These are phyloP conservation scores for Apotomis turbidana DNA, from an alignment of 2,888 invertebrate genomes.

Conservation along the genomic window DNA sequence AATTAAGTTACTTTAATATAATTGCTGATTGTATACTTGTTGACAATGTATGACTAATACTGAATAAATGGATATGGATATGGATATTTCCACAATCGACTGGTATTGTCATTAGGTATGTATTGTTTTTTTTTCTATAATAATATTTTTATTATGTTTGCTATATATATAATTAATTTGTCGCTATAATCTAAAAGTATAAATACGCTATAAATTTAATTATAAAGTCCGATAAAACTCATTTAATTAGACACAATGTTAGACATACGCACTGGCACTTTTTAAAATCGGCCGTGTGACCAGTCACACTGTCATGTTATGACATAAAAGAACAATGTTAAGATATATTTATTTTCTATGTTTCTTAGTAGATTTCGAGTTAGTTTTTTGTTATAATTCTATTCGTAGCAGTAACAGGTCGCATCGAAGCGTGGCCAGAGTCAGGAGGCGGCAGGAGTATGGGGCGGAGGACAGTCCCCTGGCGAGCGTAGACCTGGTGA, in stretches of 20 bases:
- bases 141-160: no score
- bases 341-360: conserved; percentile 52
- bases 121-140: no score
- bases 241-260: background rate
- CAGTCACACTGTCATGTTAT: conserved; percentile 43
- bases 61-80: no score
- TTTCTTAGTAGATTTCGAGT: conserved; percentile 52
- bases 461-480: conserved; percentile 49
- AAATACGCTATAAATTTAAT: no score
- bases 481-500: conserved; percentile 62
- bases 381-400: conserved; percentile 53
- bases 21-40: no score
- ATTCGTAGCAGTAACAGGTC: conserved; percentile 42
- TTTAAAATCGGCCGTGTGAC: conserved; percentile 3
- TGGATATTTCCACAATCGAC: no score
- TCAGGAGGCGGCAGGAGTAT: conserved; percentile 42
- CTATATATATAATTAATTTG: no score
- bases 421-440: background rate
- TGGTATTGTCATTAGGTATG: no score
- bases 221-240: background rate
- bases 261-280: conserved; percentile 1
- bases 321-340: conserved; percentile 50
- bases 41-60: no score
- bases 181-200: no score
- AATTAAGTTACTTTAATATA: no score